These are phyloP conservation scores for Lateolabrax maculatus DNA, from an alignment of 2,797 vertebrate genomes.

Conservation along the genomic window DNA sequence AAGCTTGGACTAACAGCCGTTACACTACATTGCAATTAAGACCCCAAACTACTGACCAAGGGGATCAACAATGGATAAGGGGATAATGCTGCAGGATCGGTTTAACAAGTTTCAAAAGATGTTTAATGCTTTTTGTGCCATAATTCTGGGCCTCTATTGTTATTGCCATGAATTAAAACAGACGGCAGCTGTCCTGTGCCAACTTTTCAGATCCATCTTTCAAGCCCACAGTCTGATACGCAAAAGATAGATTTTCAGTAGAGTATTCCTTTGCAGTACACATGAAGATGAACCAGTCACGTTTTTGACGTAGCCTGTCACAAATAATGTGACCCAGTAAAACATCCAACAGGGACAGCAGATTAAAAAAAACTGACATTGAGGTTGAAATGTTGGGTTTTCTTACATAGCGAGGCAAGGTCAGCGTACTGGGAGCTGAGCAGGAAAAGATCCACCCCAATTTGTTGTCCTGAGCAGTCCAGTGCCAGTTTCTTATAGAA, in stretches of 20 bases:
- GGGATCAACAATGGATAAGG: not conserved
- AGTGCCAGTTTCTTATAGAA: conserved; percentile 99
- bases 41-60: not conserved
- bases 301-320: too few relatives aligned
- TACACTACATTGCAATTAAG: not conserved
- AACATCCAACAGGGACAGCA: too few relatives aligned
- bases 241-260: too few relatives aligned
- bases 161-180: not conserved
- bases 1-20: not conserved
- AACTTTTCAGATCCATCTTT: not conserved
- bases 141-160: not conserved
- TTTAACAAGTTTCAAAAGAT: not conserved
- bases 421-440: conserved; percentile 97
- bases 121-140: not conserved
- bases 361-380: not conserved
- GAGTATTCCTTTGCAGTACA: not conserved
- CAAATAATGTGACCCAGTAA: not conserved
- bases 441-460: conserved; percentile 96
- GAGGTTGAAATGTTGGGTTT: not conserved
- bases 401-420: conserved; percentile 94
- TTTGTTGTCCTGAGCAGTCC: conserved; percentile 98
- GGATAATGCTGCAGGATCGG: not conserved
- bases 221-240: not conserved
- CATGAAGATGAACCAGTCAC: not conserved
- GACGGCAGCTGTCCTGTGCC: not conserved